Conservation (phyloP, 2,113 vertebrate species). For the Neomonachus schauinslandi region DNA sequence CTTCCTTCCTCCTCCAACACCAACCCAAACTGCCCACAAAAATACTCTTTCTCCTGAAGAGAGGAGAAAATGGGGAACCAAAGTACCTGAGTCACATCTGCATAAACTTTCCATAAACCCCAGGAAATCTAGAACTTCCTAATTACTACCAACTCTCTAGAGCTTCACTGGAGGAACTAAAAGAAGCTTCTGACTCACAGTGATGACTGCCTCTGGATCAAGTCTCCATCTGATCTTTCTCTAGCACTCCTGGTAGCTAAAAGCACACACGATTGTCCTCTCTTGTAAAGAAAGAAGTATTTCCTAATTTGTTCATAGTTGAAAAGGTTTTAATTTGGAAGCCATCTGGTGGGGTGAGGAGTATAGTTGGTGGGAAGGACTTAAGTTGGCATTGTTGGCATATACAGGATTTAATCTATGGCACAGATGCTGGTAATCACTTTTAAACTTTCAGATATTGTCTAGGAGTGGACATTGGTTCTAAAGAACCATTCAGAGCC, state of each 20-base stretch:
- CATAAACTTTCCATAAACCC: background rate
- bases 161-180: background rate
- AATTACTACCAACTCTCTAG: background rate
- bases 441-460: background rate
- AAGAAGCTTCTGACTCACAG: background rate
- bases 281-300: background rate
- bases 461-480: background rate
- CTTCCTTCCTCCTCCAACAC: background rate
- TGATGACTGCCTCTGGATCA: background rate
- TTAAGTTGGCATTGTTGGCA: background rate
- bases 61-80: background rate
- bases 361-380: background rate
- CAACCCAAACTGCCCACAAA: background rate
- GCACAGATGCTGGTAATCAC: background rate
- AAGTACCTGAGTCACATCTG: background rate
- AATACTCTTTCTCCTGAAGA: background rate
- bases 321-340: conserved; percentile 1
- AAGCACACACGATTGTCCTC: background rate
- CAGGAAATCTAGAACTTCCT: background rate
- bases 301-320: background rate
- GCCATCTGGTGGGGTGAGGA: background rate
- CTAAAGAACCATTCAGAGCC: background rate
- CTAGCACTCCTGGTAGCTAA: background rate
- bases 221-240: background rate
- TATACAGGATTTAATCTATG: background rate